Percentiles rank a stretch among this genome's conserved stretches.
Evolutionary conservation across 2,888 invertebrate species (phyloP).

Genomic region (Tiliacea aurago): DNA sequence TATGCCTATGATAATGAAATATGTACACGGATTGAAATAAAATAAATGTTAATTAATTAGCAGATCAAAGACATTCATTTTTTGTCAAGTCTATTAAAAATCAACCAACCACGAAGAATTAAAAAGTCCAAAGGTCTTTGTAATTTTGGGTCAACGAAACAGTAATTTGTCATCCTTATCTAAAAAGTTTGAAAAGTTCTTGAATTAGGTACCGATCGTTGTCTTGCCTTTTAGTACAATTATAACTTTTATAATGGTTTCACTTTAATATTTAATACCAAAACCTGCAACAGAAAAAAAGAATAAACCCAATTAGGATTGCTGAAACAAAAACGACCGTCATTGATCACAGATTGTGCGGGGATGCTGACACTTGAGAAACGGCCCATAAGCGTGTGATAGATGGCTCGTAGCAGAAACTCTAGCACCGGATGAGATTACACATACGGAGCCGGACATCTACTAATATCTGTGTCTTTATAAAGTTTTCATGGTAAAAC

Average conservation of each 20-base stretch:
- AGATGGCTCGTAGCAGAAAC: slow-evolving; percentile 21
- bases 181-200: background rate
- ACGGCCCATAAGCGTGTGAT: slow-evolving; percentile 26
- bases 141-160: background rate
- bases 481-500: background rate
- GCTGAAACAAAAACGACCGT: slow-evolving; percentile 10
- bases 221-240: background rate
- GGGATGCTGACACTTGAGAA: slow-evolving; percentile 33
- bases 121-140: background rate
- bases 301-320: background rate
- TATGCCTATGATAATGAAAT: background rate
- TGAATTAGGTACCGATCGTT: background rate
- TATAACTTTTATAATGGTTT: background rate
- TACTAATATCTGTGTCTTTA: background rate
- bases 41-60: background rate
- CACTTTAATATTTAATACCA: background rate
- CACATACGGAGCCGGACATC: background rate
- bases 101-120: background rate
- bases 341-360: slow-evolving; percentile 33
- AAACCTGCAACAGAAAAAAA: background rate
- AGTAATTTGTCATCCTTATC: slow-evolving; percentile 21
- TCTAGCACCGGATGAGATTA: background rate
- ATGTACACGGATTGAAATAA: background rate
- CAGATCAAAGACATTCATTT: background rate
- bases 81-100: background rate